These are phyloP conservation scores for Eupithecia insigniata DNA, from an alignment of 2,888 invertebrate species.

Conservation along the genomic window DNA sequence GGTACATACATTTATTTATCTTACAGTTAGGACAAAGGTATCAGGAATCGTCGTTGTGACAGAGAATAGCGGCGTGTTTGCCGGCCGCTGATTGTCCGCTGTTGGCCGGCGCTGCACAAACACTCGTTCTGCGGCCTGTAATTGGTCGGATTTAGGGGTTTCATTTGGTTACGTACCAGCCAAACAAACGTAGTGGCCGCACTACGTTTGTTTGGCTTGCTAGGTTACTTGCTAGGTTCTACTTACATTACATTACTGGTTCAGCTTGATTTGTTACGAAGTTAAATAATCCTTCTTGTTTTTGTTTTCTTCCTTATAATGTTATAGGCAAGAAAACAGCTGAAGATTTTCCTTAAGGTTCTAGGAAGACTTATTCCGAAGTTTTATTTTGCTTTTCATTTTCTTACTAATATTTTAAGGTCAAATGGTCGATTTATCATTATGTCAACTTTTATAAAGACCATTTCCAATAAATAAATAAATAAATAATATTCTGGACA, in stretches of 20 bases:
- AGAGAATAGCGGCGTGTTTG: constrained; percentile 42
- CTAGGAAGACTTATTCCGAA: too few relatives aligned
- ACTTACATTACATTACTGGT: constrained; percentile 1
- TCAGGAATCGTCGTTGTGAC: neutral
- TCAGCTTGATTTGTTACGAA: neutral
- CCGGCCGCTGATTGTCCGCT: constrained; percentile 41
- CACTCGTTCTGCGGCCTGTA: constrained; percentile 26
- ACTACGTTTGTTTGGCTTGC: neutral
- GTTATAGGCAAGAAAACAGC: neutral
- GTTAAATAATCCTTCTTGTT: neutral
- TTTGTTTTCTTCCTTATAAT: neutral
- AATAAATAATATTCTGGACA: too few relatives aligned
- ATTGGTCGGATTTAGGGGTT: constrained; percentile 26
- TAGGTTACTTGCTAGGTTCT: neutral
- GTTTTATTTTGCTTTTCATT: too few relatives aligned
- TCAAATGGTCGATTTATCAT: too few relatives aligned
- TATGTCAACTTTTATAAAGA: neutral
- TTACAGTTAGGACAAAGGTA: neutral
- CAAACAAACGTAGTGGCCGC: too few relatives aligned
- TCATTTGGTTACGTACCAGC: constrained; percentile 21
- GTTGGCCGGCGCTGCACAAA: constrained; percentile 23
- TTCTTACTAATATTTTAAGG: too few relatives aligned
- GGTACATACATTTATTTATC: too few relatives aligned
- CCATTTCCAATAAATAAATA: neutral
- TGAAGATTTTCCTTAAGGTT: too few relatives aligned